phyloP scores from a whole-genome alignment of 2,888 invertebrate genomes.

The Megalurothrips usitatus region DNA sequence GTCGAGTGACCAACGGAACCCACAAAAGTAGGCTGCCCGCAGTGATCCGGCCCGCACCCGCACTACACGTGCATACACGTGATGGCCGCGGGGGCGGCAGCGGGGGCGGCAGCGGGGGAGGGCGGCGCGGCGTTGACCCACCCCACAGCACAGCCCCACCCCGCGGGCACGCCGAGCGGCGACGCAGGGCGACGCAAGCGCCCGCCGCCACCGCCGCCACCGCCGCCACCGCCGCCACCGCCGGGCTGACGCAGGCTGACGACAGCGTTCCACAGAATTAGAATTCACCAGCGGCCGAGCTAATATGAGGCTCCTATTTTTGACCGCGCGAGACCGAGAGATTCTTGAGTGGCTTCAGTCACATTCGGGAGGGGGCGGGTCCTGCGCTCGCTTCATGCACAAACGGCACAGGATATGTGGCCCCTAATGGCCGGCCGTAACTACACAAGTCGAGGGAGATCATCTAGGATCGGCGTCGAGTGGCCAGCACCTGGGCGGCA shows the following conservation, averaged over 20 bases:
- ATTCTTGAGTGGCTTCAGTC: slow-evolving; percentile 1
- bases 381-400: not conserved
- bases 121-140: not conserved
- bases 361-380: not conserved
- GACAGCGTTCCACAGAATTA: slow-evolving; percentile 19
- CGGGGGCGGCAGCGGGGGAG: not conserved
- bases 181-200: not conserved
- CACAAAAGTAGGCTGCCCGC: not conserved
- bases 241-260: not conserved
- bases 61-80: too few species aligned
- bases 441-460: too few species aligned
- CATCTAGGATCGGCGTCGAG: too few species aligned
- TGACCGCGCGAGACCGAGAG: not conserved
- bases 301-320: slow-evolving; percentile 23
- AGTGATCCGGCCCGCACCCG: not conserved
- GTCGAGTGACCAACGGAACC: not conserved
- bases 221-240: not conserved
- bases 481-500: too few species aligned
- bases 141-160: not conserved
- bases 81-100: not conserved
- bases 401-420: not conserved
- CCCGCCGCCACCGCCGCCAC: not conserved
- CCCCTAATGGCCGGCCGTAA: too few species aligned
- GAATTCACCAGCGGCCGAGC: slow-evolving; percentile 19
- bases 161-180: not conserved